phyloP scores from a whole-genome alignment of 2,888 invertebrate genomes.

The Tribolium freemani region DNA sequence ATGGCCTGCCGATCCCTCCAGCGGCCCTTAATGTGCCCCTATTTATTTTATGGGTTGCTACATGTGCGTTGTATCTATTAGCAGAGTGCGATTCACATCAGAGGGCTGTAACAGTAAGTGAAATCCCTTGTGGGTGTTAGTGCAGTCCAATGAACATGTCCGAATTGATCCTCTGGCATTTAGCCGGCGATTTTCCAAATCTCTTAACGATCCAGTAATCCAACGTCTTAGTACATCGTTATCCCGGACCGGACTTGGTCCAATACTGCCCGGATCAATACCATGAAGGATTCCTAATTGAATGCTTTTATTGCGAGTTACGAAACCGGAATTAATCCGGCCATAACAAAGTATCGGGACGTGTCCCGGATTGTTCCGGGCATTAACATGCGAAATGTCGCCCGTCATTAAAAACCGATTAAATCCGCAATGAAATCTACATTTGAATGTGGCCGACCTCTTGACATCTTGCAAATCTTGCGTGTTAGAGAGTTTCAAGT shows the following conservation, averaged over 20 bases:
- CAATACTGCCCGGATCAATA: constrained; percentile 46
- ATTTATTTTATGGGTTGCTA: constrained; percentile 44
- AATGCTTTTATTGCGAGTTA: constrained; percentile 44
- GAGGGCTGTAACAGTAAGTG: constrained; percentile 43
- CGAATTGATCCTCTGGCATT: constrained; percentile 63
- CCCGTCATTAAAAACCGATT: constrained; percentile 40
- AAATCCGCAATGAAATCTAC: constrained; percentile 35
- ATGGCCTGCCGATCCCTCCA: constrained; percentile 3
- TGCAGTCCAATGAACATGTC: constrained; percentile 59
- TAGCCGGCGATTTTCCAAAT: constrained; percentile 64
- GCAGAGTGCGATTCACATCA: constrained; percentile 27
- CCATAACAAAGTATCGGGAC: constrained; percentile 26
- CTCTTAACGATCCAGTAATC: constrained; percentile 65
- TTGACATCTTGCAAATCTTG: constrained; percentile 39
- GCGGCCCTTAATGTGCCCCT: constrained; percentile 34
- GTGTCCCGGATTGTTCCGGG: constrained; percentile 21
- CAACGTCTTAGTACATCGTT: constrained; percentile 55
- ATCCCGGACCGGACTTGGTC: constrained; percentile 42
- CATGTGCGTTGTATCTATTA: constrained; percentile 45
- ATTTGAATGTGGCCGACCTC: constrained; percentile 37
- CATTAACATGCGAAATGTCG: constrained; percentile 35
- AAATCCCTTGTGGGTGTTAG: constrained; percentile 46
- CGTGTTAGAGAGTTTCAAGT: constrained; percentile 20
- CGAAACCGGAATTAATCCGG: neutral
- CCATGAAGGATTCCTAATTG: constrained; percentile 47